A percentile compares a stretch with the other conserved stretches of the same genome.
These are phyloP conservation scores for Pristionchus maxplancki DNA, from an alignment of 2,888 invertebrate genomes.

Conservation along the genomic window DNA sequence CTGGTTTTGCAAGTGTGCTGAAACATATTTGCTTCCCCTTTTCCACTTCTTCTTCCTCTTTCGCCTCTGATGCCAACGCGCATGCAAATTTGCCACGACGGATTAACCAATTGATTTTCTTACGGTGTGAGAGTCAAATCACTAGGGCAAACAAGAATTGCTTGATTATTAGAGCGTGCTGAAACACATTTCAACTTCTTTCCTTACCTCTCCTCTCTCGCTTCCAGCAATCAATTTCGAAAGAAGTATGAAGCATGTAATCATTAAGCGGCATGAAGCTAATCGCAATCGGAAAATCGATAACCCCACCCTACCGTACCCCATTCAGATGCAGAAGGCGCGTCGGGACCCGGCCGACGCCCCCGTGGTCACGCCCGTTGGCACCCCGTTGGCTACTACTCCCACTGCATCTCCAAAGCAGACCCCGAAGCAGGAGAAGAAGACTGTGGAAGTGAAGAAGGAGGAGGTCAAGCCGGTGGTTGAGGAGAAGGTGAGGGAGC, in stretches of 20 bases:
- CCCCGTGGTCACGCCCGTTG: background rate
- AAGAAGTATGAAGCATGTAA: no score
- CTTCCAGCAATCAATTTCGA: background rate
- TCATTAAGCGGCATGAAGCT: no score
- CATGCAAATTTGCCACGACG: background rate
- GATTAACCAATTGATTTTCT: no score
- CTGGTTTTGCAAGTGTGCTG: background rate
- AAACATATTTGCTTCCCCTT: background rate
- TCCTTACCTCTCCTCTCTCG: no score
- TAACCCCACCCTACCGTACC: background rate
- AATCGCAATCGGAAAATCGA: background rate
- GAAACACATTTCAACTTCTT: background rate
- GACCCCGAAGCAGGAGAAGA: constrained; percentile 13
- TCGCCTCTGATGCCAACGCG: background rate
- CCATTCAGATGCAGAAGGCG: constrained; percentile 31
- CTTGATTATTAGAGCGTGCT: background rate
- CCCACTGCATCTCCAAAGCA: background rate
- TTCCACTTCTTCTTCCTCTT: background rate
- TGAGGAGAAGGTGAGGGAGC: background rate
- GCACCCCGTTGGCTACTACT: background rate
- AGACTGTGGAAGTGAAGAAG: background rate
- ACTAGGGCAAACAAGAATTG: background rate
- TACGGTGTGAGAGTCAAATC: background rate
- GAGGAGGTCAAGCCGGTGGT: background rate
- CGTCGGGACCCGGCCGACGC: constrained; percentile 15